phyloP scores from a whole-genome alignment of 2,797 vertebrate species.

The Bradypodion ventrale region DNA sequence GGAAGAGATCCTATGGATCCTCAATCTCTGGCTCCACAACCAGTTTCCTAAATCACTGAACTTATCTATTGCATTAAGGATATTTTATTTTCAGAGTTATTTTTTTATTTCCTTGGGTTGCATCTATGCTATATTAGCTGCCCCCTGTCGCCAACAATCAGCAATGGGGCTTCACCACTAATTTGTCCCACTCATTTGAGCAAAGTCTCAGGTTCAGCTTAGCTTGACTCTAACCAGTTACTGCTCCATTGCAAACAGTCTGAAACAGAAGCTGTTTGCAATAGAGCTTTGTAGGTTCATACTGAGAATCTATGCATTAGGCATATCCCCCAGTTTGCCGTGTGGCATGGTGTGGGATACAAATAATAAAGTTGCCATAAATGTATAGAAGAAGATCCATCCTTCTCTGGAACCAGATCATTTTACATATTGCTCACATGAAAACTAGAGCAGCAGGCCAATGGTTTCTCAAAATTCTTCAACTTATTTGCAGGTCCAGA shows the following conservation, averaged over 20 bases:
- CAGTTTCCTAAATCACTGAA: too few relatives aligned
- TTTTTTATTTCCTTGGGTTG: background rate
- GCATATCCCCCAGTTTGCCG: background rate
- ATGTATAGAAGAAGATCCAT: background rate
- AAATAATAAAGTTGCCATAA: background rate
- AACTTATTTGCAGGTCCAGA: background rate
- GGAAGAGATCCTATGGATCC: too few relatives aligned
- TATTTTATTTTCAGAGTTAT: background rate
- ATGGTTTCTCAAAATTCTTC: background rate
- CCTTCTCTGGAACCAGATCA: background rate
- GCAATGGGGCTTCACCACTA: background rate
- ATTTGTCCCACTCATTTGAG: background rate
- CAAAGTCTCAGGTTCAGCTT: background rate
- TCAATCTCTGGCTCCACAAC: too few relatives aligned
- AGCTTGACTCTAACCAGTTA: background rate
- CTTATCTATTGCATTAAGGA: background rate
- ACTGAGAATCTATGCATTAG: background rate
- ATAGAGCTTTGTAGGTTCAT: background rate
- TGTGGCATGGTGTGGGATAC: background rate
- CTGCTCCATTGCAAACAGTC: background rate
- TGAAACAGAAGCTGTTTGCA: background rate
- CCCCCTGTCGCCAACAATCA: background rate
- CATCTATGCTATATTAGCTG: background rate
- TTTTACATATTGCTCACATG: background rate
- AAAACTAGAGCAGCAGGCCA: background rate